phyloP scores from a whole-genome alignment of 2,888 invertebrate species.

The Aethes cnicana region DNA sequence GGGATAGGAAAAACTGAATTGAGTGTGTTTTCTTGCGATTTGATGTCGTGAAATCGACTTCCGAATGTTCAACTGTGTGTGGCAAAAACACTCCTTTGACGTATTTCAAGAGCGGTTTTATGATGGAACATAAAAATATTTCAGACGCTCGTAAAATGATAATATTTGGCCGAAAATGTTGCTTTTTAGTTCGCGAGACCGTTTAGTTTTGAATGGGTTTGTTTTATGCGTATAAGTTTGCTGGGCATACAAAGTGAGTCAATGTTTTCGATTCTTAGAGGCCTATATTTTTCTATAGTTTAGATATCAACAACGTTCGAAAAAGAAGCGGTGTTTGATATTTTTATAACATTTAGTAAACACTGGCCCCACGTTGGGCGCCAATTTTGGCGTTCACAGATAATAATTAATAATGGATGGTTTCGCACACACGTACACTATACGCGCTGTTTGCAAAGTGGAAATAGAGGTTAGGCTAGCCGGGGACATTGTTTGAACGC shows the following conservation, averaged over 20 bases:
- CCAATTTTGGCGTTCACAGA: slow-evolving; percentile 26
- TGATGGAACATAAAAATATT: slow-evolving; percentile 63
- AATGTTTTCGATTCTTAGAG: slow-evolving; percentile 6
- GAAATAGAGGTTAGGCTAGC: slow-evolving; percentile 32
- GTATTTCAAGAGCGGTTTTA: slow-evolving; percentile 65
- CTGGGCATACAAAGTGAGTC: slow-evolving; percentile 14
- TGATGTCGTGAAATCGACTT: slow-evolving; percentile 46
- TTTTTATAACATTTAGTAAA: too few species aligned
- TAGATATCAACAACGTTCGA: too few species aligned
- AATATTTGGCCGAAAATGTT: slow-evolving; percentile 53
- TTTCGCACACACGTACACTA: slow-evolving; percentile 32
- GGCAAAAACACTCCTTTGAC: slow-evolving; percentile 58
- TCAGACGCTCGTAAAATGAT: slow-evolving; percentile 60
- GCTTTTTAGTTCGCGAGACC: slow-evolving; percentile 36
- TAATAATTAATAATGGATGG: slow-evolving; percentile 31
- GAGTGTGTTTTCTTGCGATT: slow-evolving; percentile 14
- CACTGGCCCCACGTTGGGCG: slow-evolving; percentile 26
- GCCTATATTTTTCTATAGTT: background rate
- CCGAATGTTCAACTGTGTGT: slow-evolving; percentile 49
- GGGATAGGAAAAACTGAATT: slow-evolving; percentile 6
- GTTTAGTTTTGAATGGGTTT: slow-evolving; percentile 29
- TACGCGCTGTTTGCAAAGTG: slow-evolving; percentile 34
- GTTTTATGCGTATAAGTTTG: slow-evolving; percentile 16
- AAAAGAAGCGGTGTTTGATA: too few species aligned
- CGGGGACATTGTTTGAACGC: slow-evolving; percentile 47